Percentiles rank a stretch among this genome's conserved stretches.
phyloP scores from a whole-genome alignment of 2,797 vertebrate species.

The Caiman crocodilus region DNA sequence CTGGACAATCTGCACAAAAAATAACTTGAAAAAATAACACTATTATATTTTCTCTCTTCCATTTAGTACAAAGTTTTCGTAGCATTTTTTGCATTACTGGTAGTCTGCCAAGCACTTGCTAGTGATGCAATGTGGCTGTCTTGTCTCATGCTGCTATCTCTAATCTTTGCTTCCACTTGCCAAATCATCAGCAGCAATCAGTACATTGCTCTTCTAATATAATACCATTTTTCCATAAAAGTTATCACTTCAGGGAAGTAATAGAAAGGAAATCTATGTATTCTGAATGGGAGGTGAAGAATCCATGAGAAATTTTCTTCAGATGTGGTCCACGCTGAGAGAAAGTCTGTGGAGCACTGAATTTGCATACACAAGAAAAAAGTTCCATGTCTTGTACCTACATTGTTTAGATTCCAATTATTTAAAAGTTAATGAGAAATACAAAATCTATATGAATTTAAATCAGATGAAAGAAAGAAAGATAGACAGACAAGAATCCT shows the following conservation, averaged over 20 bases:
- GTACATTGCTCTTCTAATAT: slow-evolving; percentile 16
- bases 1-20: background rate
- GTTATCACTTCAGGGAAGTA: slow-evolving; percentile 1
- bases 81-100: background rate
- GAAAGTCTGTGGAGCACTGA: background rate
- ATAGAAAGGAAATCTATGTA: background rate
- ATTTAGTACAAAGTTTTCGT: background rate
- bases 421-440: background rate
- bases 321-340: background rate
- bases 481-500: no score
- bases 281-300: slow-evolving; percentile 4
- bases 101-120: background rate
- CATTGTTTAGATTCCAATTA: background rate
- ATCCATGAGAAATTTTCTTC: background rate
- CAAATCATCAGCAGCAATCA: background rate
- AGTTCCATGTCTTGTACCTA: slow-evolving; percentile 7
- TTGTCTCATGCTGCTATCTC: background rate
- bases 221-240: background rate
- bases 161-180: background rate
- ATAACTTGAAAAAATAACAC: background rate
- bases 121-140: background rate
- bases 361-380: background rate
- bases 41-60: background rate
- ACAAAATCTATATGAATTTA: background rate
- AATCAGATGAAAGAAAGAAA: background rate